Evolutionary conservation across 2,797 vertebrate species (phyloP).

Genomic region (Malurus splendens): DNA sequence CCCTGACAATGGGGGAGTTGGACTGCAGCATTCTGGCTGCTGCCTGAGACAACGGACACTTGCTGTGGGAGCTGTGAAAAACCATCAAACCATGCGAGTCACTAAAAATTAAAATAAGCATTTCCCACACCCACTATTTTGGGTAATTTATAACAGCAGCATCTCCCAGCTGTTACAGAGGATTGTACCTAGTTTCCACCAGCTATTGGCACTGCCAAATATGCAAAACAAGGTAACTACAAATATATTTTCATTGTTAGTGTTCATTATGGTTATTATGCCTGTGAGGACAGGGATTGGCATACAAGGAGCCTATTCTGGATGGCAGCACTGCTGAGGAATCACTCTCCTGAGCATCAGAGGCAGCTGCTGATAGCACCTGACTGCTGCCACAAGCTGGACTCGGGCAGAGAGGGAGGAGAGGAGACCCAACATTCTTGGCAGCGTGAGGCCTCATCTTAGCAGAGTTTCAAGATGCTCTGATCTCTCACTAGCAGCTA

Average conservation of each 20-base stretch:
- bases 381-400: neutral
- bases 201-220: conserved; percentile 3
- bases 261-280: conserved; percentile 21
- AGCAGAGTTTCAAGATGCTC: neutral
- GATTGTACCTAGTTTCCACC: neutral
- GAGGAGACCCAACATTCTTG: neutral
- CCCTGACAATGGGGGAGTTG: neutral
- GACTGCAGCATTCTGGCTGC: neutral
- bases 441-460: neutral
- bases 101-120: neutral
- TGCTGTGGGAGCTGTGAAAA: neutral
- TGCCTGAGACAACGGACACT: neutral
- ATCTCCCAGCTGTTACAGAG: neutral
- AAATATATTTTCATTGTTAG: conserved; percentile 36
- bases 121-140: neutral
- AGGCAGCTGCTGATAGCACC: neutral
- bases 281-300: neutral
- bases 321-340: neutral
- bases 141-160: neutral
- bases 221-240: conserved; percentile 31
- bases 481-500: neutral
- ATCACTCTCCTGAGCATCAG: neutral
- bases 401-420: neutral
- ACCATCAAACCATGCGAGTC: neutral
- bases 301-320: neutral